Evolutionary conservation across 2,113 vertebrate genomes (phyloP).

Genomic region (Pantherophis guttatus): DNA sequence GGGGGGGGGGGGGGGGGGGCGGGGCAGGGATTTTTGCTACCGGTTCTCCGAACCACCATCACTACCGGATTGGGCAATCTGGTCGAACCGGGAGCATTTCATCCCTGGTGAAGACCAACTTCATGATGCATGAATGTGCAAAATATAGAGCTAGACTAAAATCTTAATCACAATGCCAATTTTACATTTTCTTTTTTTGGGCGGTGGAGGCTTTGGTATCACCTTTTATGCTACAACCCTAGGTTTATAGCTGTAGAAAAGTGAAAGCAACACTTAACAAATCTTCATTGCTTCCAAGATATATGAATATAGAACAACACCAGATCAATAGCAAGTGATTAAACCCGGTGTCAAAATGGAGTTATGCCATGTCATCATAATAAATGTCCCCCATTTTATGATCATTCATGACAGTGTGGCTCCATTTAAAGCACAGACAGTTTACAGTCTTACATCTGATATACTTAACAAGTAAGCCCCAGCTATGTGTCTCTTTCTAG

Average conservation of each 20-base stretch:
- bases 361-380: slow-evolving; percentile 1
- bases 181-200: neutral
- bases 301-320: neutral
- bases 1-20: too few species aligned
- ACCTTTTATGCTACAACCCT: neutral
- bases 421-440: slow-evolving; percentile 5
- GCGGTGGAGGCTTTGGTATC: neutral
- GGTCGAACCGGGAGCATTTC: too few species aligned
- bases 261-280: neutral
- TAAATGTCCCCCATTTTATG: slow-evolving; percentile 11
- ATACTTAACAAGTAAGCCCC: neutral
- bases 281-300: fast-evolving
- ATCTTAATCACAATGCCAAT: neutral
- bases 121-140: neutral
- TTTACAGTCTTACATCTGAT: neutral
- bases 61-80: too few species aligned
- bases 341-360: neutral
- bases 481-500: slow-evolving; percentile 14
- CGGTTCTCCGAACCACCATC: too few species aligned
- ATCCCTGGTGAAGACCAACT: too few species aligned
- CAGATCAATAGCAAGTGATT: slow-evolving; percentile 22
- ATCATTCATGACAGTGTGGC: neutral
- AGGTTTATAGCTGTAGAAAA: neutral
- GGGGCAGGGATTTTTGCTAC: too few species aligned
- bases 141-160: neutral